Evolutionary conservation across 2,888 invertebrate species (phyloP).

Genomic region (Watsonalla cultraria): DNA sequence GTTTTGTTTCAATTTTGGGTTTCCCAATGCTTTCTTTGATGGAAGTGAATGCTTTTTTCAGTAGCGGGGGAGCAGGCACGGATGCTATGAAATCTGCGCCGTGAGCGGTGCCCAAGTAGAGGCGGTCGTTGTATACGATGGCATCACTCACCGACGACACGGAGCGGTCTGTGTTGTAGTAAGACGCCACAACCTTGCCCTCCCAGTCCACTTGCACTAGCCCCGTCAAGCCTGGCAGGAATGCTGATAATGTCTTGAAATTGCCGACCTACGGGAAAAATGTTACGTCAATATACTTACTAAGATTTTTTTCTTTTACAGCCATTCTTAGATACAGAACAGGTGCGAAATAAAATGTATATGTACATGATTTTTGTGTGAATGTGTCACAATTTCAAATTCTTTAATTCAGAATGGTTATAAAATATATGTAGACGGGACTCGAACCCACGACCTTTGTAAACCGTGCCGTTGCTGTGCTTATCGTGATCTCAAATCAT

Average conservation of each 20-base stretch:
- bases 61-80: constrained; percentile 77
- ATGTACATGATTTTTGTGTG: too few species aligned
- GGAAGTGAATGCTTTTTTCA: constrained; percentile 53
- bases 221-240: constrained; percentile 69
- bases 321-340: too few species aligned
- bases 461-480: too few species aligned
- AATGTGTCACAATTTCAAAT: too few species aligned
- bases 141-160: constrained; percentile 81
- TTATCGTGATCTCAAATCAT: too few species aligned
- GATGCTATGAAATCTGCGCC: constrained; percentile 80
- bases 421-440: too few species aligned
- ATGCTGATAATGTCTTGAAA: constrained; percentile 65
- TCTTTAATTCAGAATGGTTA: too few species aligned
- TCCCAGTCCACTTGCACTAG: constrained; percentile 83
- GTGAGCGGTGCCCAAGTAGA: constrained; percentile 84
- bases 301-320: too few species aligned
- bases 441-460: too few species aligned
- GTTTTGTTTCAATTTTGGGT: constrained; percentile 7
- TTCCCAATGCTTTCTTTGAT: background rate
- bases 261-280: constrained; percentile 80
- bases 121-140: constrained; percentile 80
- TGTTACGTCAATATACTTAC: background rate
- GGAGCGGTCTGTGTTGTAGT: constrained; percentile 80
- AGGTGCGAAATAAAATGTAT: too few species aligned
- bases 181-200: constrained; percentile 84